Evolutionary conservation across 2,113 vertebrate genomes (phyloP).

Genomic region (Plectropomus leopardus): DNA sequence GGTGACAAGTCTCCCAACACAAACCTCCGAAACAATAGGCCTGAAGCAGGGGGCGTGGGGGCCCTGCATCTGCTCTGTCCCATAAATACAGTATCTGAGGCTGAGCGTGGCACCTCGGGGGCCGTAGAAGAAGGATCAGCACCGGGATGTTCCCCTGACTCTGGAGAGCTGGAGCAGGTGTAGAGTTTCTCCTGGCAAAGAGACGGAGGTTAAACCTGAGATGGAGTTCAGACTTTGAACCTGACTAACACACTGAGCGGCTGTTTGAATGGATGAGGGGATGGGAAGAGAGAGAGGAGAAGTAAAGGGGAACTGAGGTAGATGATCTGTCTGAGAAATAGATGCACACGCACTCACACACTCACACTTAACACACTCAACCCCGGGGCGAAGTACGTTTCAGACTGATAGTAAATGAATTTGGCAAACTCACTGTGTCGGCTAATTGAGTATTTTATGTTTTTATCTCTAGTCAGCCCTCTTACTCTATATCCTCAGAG

Average conservation of each 20-base stretch:
- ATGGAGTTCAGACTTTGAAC: slow-evolving; percentile 71
- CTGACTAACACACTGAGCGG: slow-evolving; percentile 48
- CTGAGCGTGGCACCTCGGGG: slow-evolving; percentile 52
- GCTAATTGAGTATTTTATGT: slow-evolving; percentile 42
- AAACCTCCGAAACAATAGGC: slow-evolving; percentile 43
- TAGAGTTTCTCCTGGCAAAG: slow-evolving; percentile 70
- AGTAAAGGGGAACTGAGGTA: slow-evolving; percentile 33
- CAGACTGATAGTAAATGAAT: slow-evolving; percentile 47
- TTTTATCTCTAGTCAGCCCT: slow-evolving; percentile 14
- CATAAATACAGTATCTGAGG: slow-evolving; percentile 60
- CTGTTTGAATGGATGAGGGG: slow-evolving; percentile 57
- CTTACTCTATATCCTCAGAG: slow-evolving; percentile 7
- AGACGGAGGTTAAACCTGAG: slow-evolving; percentile 20
- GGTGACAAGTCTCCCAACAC: slow-evolving; percentile 35
- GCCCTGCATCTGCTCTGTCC: background rate
- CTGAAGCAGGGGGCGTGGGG: slow-evolving; percentile 5
- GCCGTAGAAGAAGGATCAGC: slow-evolving; percentile 57
- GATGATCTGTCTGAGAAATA: slow-evolving; percentile 57
- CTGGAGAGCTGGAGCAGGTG: slow-evolving; percentile 49
- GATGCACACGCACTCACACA: background rate
- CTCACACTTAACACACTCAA: slow-evolving; percentile 16
- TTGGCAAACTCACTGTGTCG: slow-evolving; percentile 22
- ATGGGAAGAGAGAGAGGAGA: slow-evolving; percentile 39
- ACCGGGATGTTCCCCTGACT: slow-evolving; percentile 43
- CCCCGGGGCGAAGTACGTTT: slow-evolving; percentile 25